phyloP scores from a whole-genome alignment of 2,888 invertebrate species.

The Lysandra bellargus region DNA sequence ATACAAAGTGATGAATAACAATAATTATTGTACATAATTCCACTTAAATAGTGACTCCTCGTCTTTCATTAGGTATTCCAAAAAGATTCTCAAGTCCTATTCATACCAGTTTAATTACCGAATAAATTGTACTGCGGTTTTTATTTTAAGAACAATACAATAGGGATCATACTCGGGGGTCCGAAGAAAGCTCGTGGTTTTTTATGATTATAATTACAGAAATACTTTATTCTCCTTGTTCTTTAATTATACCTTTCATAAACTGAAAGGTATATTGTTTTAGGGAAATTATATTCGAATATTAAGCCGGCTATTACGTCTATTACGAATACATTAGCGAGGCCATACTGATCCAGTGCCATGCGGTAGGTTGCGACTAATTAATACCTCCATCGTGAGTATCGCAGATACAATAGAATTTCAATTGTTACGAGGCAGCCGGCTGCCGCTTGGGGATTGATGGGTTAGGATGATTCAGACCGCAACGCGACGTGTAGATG shows the following conservation, averaged over 20 bases:
- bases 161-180: constrained; percentile 4
- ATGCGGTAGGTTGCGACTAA: too few species aligned
- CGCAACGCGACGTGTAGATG: too few species aligned
- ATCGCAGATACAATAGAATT: too few species aligned
- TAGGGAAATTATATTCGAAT: not conserved
- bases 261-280: not conserved
- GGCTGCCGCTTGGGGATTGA: too few species aligned
- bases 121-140: constrained; percentile 3
- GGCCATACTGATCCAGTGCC: too few species aligned
- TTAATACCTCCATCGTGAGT: too few species aligned
- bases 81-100: constrained; percentile 15
- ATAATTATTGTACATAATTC: constrained; percentile 4
- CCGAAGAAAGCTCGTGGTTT: not conserved
- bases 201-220: constrained; percentile 18
- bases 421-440: too few species aligned
- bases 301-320: not conserved
- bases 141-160: constrained; percentile 21
- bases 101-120: constrained; percentile 12
- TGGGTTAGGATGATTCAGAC: too few species aligned
- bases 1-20: not conserved
- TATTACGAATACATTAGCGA: not conserved
- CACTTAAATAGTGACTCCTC: not conserved
- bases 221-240: not conserved
- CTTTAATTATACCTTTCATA: not conserved
- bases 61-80: not conserved